Evolutionary conservation across 2,113 vertebrate species (phyloP).

Genomic region (Sturnus vulgaris): DNA sequence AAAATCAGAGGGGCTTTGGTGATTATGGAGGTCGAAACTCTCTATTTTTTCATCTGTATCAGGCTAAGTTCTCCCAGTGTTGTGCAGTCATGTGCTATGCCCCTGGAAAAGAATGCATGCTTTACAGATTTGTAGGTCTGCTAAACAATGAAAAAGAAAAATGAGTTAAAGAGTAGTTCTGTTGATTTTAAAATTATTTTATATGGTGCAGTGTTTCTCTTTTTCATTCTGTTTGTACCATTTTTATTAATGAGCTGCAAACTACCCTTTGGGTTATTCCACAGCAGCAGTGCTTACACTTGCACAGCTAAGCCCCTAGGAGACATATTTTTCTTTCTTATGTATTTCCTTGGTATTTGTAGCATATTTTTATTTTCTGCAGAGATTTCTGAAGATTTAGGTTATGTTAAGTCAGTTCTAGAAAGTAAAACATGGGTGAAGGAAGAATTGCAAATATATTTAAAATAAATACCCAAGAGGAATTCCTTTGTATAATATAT

Average conservation of each 20-base stretch:
- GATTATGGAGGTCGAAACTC: background rate
- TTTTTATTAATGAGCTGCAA: background rate
- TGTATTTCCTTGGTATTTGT: background rate
- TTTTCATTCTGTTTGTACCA: background rate
- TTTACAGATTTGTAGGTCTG: background rate
- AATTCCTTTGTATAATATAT: background rate
- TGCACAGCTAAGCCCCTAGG: background rate
- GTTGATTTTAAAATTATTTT: background rate
- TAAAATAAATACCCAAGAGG: background rate
- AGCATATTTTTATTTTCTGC: background rate
- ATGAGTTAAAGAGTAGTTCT: background rate
- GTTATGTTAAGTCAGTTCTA: background rate
- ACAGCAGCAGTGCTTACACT: background rate
- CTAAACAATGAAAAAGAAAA: background rate
- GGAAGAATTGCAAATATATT: background rate
- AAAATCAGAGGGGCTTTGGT: background rate
- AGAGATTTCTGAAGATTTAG: background rate
- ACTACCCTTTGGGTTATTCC: background rate
- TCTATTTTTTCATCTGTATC: background rate
- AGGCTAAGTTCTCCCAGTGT: background rate
- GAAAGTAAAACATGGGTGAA: background rate
- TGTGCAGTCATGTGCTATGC: background rate
- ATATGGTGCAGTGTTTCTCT: background rate
- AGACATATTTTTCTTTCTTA: background rate
- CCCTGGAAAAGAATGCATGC: background rate